Percentiles rank a stretch among this genome's conserved stretches.
These are phyloP conservation scores for Acanthurus lineatus DNA, from an alignment of 2,797 vertebrate species.

Conservation along the genomic window DNA sequence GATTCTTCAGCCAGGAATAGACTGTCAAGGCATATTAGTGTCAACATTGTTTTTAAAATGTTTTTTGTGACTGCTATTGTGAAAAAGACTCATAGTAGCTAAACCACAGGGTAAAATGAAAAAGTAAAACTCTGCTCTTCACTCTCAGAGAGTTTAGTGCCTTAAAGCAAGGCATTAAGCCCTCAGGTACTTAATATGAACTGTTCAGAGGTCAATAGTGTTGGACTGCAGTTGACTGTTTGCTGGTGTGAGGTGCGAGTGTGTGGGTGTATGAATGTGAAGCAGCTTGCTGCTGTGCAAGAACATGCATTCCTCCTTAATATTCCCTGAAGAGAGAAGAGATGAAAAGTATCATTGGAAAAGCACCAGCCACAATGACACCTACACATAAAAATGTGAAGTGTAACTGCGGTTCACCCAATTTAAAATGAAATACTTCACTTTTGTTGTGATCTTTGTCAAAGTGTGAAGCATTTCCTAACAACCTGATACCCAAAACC, in stretches of 20 bases:
- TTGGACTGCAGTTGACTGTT: conserved; percentile 38
- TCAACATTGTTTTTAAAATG: not conserved
- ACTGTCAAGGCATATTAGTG: not conserved
- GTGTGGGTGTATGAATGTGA: conserved; percentile 62
- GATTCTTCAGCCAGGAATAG: not conserved
- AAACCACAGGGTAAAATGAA: conserved; percentile 22
- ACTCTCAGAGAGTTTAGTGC: conserved; percentile 26
- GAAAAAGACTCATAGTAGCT: not conserved
- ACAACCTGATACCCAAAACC: conserved; percentile 30
- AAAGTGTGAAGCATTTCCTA: conserved; percentile 27
- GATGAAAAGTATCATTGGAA: conserved; percentile 8
- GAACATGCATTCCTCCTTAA: conserved; percentile 11
- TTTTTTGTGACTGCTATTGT: not conserved
- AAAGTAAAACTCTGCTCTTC: conserved; percentile 34
- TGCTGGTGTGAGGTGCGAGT: conserved; percentile 35
- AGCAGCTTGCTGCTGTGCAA: conserved; percentile 36
- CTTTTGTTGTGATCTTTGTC: conserved; percentile 33
- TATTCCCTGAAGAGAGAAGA: conserved; percentile 29
- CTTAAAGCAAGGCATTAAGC: conserved; percentile 44
- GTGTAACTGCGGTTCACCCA: conserved; percentile 5
- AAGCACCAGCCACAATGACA: conserved; percentile 30
- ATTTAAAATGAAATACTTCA: conserved; percentile 23
- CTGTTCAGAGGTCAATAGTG: conserved; percentile 59
- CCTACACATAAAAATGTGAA: conserved; percentile 36
- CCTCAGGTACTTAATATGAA: conserved; percentile 49